Base-by-base conservation (phyloP, 2,113 vertebrate species). In the Solenodon paradoxus region DNA sequence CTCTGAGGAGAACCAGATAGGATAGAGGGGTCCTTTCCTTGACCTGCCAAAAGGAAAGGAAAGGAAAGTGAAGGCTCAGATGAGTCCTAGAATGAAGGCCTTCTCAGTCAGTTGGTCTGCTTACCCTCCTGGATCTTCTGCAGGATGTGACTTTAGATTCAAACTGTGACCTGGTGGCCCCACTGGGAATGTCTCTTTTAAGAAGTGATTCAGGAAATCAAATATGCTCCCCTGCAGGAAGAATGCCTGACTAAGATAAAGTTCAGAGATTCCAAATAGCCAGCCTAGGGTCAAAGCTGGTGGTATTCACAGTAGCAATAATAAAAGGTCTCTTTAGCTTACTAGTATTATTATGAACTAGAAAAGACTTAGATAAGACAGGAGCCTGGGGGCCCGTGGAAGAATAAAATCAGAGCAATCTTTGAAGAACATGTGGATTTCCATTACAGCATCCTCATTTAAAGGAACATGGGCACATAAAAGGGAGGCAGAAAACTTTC, bases 131-230 rank as follows among this genome's bases (percentile, higher is more conserved):
- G 61, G 90, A 95, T 97, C 97, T 94, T 95, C 87, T 87, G 89
- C 28, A 97, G 97, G 96, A 71, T 66, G 79, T 92, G 95, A 95
- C 24, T 64, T 4, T 0, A 71, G 64, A 95, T 91, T 71, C 47
- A 28, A 57, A 30, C 0, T 0, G 79, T 40, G 95, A 96, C 96
- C 96, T 26, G n/a, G 38, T 71, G 10, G 38, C 69, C 69, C 2
- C 1, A 89, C 16, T 55, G 85, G 7, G 55, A 97, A 77, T 4
- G 42, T 64, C 32, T 86, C 97, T 97, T 97, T 97, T 38, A 97
- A 97, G 95, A 94, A 85, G 82, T 97, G 96, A 94, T 90, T 88
- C 96, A 97, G 97, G 97, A 98, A 98, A 98, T 97, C 79, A 97
- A 97, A 93, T 95, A 95, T 96, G 93, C 98, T 97, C 68, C 96